Evolutionary conservation across 2,888 invertebrate genomes (phyloP), one percentile per base, ranked within the genome.

Genomic region (Neoascia interrupta): DNA sequence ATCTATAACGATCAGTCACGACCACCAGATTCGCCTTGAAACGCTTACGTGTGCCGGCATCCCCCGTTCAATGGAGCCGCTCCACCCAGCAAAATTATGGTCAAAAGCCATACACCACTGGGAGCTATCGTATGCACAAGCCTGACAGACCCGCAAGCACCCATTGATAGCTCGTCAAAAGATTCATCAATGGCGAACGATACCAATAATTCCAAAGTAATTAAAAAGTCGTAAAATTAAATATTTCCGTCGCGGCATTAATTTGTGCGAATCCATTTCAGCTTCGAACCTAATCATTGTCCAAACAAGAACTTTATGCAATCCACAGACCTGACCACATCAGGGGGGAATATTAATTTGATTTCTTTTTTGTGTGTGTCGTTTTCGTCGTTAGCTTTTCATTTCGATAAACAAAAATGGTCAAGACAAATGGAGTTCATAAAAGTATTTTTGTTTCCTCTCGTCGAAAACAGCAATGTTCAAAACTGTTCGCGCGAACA

Each of bases 211-310:
- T 70, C 19, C 45, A 15, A 31, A 53, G 64, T 58, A 76, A 76
- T 70, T 70, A 70, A 66, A 76, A 53, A 64, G 64, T 54, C 64
- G 54, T 76, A 70, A 76, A 76, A 60, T 60, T 60, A 70, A 60
- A 76, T 54, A 74, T 60, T 74, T 68, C 58, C 53, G 54, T 47
- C 45, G 76, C 43, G 47, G 54, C 16, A 70, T 51, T 64, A 39
- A 70, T 70, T 70, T 64, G 19, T 31, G 36, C 37, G 58, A 53
- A 31, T 31, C 58, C 26, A 64, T 41, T 26, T 41, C 58, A 11
- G 15, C 19, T 6, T 26, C 39, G 34, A 41, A 36, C 61, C 54
- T 56, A 54, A 61, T 61, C 61, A 43, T 23, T 63, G 36, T 61
- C 31, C 4, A 31, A 8, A 64, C 49, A 58, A 51, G 34, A 54